Evolutionary conservation across 2,888 invertebrate genomes (phyloP), one percentile per base, ranked within the genome.

Genomic region (Clunio marinus): DNA sequence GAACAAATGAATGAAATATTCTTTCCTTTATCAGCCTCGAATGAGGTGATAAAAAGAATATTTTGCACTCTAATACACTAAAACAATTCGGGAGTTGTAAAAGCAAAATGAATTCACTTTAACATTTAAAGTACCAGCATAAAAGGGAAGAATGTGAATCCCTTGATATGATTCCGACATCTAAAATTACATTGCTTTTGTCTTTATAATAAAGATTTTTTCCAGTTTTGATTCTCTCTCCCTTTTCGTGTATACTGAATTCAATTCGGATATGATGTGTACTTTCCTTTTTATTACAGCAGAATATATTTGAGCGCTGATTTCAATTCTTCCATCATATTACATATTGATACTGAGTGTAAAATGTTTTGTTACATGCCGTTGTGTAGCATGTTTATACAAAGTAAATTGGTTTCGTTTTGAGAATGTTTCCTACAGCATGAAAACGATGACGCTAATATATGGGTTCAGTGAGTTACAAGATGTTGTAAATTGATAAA

Each of bases 161-260:
- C 41, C 41, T n/a, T n/a, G n/a, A n/a, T n/a, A 41, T 41, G 41
- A 41, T 41, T 41, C 15, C 41, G 41, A 41, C 41, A 41, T 41
- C 15, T 41, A 15, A 41, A 41, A 41, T 41, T n/a, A 41, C 15
- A 41, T n/a, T 41, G 41, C 41, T 15, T 41, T 10, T 41, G 41
- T 41, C 41, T 41, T 15, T 41, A 10, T n/a, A 10, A n/a, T n/a
- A n/a, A n/a, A n/a, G 41, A 10, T 41, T 15, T 7, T 32, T 15
- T 41, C 15, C 41, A n/a, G 32, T 8, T 32, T 8, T 8, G 8
- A 4, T 32, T 32, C 5, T 8, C 32, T 32, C 8, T 32, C 32
- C 32, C 4, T 32, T 8, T 7, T 32, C 32, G 8, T 41, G n/a
- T 15, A 5, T n/a, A n/a, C n/a, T 15, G n/a, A 41, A 41, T 10